Conservation (phyloP, 2,888 invertebrate genomes). For the Papilio gigon region DNA sequence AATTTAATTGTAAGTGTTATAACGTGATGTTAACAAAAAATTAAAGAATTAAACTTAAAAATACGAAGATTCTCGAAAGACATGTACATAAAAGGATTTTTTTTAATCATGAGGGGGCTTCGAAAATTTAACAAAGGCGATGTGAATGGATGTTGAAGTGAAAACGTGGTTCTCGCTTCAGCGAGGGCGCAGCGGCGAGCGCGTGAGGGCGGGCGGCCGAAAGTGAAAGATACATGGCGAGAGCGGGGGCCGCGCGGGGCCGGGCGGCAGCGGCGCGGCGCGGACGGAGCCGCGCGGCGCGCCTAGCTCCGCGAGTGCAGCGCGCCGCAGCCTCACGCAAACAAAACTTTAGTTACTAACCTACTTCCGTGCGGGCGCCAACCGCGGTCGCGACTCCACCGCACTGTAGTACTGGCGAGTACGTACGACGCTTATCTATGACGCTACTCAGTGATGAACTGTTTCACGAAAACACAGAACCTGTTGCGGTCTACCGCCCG, state of each 20-base stretch:
- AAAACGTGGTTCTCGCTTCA: slow-evolving; percentile 49
- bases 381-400: slow-evolving; percentile 68
- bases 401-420: slow-evolving; percentile 46
- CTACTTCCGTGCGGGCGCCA: slow-evolving; percentile 82
- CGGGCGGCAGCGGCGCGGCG: slow-evolving; percentile 47
- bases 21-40: background rate
- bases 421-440: slow-evolving; percentile 55
- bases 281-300: slow-evolving; percentile 60
- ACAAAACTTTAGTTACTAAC: slow-evolving; percentile 83
- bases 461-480: slow-evolving; percentile 58
- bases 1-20: background rate
- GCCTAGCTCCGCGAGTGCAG: slow-evolving; percentile 63
- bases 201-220: slow-evolving; percentile 65
- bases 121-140: slow-evolving; percentile 24
- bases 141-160: slow-evolving; percentile 49
- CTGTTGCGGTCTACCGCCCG: slow-evolving; percentile 57
- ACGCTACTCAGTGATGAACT: slow-evolving; percentile 74
- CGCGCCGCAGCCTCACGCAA: slow-evolving; percentile 82
- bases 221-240: slow-evolving; percentile 75
- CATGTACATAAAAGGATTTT: background rate
- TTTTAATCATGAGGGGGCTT: slow-evolving; percentile 16
- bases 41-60: too few relatives aligned
- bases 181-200: slow-evolving; percentile 54
- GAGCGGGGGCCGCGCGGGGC: slow-evolving; percentile 49
- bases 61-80: background rate